phyloP scores from a whole-genome alignment of 92 coral and sea anemone genomes.

The Diadumene lineata region DNA sequence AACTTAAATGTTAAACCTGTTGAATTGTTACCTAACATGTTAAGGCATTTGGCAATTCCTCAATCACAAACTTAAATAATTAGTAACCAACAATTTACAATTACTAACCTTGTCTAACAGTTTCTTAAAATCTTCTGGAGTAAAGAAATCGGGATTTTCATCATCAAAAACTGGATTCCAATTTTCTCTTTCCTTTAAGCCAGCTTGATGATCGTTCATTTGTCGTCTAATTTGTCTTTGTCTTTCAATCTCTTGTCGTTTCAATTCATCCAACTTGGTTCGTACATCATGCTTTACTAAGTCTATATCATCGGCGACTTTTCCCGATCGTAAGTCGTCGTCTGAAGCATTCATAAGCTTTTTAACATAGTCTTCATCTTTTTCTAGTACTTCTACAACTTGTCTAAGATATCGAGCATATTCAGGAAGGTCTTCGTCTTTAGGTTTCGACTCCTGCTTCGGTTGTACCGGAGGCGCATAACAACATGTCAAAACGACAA shows the following conservation, averaged over 20 bases:
- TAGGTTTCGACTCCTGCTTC: conserved; percentile 28
- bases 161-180: conserved; percentile 98
- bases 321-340: conserved; percentile 82
- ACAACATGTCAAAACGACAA: conserved; percentile 49
- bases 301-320: conserved; percentile 90
- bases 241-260: conserved; percentile 90
- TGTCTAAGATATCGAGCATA: conserved; percentile 94
- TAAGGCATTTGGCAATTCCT: conserved; percentile 1
- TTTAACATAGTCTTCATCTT: conserved; percentile 85
- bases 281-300: conserved; percentile 90
- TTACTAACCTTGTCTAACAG: conserved; percentile 76
- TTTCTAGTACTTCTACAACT: conserved; percentile 94
- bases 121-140: conserved; percentile 85
- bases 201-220: conserved; percentile 86
- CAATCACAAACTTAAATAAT: not conserved
- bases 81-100: not conserved
- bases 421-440: conserved; percentile 78
- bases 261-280: conserved; percentile 87
- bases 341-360: conserved; percentile 95
- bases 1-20: no score
- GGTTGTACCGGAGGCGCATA: conserved; percentile 85
- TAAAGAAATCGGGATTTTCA: conserved; percentile 95
- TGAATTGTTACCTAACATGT: no score
- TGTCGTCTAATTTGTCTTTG: conserved; percentile 89
- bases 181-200: conserved; percentile 84